Evolutionary conservation across 2,888 invertebrate genomes (phyloP).

Genomic region (Agrochola litura): DNA sequence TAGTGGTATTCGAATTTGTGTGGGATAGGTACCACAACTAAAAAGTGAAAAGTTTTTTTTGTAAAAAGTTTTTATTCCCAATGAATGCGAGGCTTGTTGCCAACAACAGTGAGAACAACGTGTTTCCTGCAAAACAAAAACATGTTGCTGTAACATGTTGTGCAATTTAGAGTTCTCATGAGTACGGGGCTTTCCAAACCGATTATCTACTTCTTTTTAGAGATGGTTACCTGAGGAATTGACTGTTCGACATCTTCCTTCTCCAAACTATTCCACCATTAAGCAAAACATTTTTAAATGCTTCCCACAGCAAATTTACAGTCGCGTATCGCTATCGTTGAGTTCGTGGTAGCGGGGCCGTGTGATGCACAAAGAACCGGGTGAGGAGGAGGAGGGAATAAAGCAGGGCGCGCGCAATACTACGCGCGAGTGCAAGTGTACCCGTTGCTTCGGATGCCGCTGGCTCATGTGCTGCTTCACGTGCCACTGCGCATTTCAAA

Average conservation of each 20-base stretch:
- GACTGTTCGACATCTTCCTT: background rate
- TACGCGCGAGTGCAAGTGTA: constrained; percentile 78
- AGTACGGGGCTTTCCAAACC: background rate
- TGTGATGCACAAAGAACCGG: constrained; percentile 61
- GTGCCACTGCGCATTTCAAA: constrained; percentile 72
- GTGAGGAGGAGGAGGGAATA: constrained; percentile 67
- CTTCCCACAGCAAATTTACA: constrained; percentile 28
- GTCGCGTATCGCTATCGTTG: constrained; percentile 37
- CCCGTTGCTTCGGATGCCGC: constrained; percentile 71
- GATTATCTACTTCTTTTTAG: background rate
- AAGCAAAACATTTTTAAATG: background rate
- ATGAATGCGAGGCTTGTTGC: background rate
- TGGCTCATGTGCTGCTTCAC: constrained; percentile 76
- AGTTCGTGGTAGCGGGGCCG: constrained; percentile 52
- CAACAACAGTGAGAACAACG: background rate
- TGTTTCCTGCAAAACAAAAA: constrained; percentile 4
- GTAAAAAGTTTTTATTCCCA: no score
- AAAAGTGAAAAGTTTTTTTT: no score
- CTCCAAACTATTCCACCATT: background rate
- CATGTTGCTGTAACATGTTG: constrained; percentile 4
- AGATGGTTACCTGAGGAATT: background rate
- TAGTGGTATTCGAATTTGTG: no score
- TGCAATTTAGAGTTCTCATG: background rate
- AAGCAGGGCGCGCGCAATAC: constrained; percentile 58
- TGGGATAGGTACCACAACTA: no score